Evolutionary conservation across 2,797 vertebrate species (phyloP).

Genomic region (Coilia nasus): DNA sequence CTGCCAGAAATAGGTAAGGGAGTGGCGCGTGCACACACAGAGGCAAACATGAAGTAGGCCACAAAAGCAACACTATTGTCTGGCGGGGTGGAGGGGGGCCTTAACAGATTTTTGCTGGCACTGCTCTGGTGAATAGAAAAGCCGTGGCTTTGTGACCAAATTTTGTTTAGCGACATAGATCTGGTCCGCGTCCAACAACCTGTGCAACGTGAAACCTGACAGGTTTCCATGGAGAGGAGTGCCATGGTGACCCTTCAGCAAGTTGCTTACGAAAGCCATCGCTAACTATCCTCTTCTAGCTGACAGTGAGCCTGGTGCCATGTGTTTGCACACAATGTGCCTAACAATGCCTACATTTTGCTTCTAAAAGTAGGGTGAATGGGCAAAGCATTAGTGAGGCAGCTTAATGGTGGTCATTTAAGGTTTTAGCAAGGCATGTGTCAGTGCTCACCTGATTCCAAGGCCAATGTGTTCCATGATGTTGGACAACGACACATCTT

Average conservation of each 20-base stretch:
- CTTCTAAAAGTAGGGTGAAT: too few species aligned
- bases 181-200: not conserved
- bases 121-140: not conserved
- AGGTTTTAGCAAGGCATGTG: not conserved
- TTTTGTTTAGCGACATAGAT: not conserved
- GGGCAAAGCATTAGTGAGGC: too few species aligned
- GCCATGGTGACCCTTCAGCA: not conserved
- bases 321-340: not conserved
- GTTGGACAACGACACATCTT: constrained; percentile 82
- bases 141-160: not conserved
- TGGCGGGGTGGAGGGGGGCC: not conserved
- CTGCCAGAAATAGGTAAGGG: not conserved
- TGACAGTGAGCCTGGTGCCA: not conserved
- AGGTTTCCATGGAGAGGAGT: not conserved
- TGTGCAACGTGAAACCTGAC: not conserved
- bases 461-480: constrained; percentile 82
- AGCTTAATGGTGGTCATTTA: too few species aligned
- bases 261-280: too few species aligned
- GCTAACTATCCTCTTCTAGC: too few species aligned
- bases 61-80: not conserved
- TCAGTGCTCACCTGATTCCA: constrained; percentile 79
- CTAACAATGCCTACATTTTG: too few species aligned
- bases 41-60: not conserved
- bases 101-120: not conserved
- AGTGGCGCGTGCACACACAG: not conserved